Evolutionary conservation across 2,113 vertebrate species (phyloP), one percentile per base, ranked within the genome.

Genomic region (Vimba vimba): DNA sequence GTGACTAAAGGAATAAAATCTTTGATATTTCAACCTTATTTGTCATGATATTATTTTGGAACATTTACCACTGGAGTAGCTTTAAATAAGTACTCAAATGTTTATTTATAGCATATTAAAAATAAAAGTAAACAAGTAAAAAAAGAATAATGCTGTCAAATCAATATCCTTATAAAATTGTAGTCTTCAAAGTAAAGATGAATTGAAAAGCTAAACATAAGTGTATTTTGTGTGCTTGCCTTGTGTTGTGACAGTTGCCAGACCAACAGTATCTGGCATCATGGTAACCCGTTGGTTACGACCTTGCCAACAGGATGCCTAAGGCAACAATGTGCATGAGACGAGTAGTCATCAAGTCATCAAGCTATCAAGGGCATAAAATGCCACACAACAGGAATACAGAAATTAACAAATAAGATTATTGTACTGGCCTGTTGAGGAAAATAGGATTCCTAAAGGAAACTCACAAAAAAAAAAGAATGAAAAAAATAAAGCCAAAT

Each of bases 41-140:
- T 82, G 79, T 82, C 45, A 13, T 30, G 43, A 12, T 50, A 50
- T 82, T 82, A 33, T 52, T 68, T 82, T 82, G 15, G 39, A 68
- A 68, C 17, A 33, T 12, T 82, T 52, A 11, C 55, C 55, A 60
- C 59, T 39, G 52, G 8, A 39, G 30, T 30, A 68, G 23, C 57
- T 64, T 80, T 64, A 62, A 80, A 80, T 80, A 82, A 21, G 68
- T 82, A 68, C 21, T 68, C 39, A 81, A 47, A 81, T 0, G 25
- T 69, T 45, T 82, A 82, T 82, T 82, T 52, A 82, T 68, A 82
- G 62, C 62, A 36, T 69, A 52, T 82, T 36, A 69, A 30, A 82
- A 68, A 33, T 36, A 52, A 62, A 82, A 52, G 39, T 64, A 81
- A 81, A 64, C 79, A 66, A 52, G 62, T 33, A 52, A 82, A 82